Evolutionary conservation across 2,797 vertebrate genomes (phyloP).

Genomic region (Pseudomugil gertrudae): DNA sequence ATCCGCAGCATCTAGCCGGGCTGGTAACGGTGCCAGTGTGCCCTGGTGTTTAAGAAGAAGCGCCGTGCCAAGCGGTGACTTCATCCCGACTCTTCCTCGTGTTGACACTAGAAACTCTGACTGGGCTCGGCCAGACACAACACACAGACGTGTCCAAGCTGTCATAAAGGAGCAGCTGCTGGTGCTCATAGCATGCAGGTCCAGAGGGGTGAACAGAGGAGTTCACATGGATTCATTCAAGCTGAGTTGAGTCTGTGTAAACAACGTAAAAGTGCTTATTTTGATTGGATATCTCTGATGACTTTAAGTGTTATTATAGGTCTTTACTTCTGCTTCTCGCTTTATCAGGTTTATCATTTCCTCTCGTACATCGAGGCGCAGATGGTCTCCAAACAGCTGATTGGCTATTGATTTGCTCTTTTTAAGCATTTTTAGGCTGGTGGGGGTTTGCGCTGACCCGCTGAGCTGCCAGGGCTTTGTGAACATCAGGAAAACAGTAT

Average conservation of each 20-base stretch:
- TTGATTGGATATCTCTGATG: neutral
- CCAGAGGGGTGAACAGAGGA: conserved; percentile 5
- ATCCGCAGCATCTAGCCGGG: conserved; percentile 20
- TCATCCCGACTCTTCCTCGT: conserved; percentile 69
- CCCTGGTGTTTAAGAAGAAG: conserved; percentile 45
- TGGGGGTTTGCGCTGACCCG: neutral
- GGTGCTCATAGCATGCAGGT: conserved; percentile 9
- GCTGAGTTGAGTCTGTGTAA: conserved; percentile 4
- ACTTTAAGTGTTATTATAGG: neutral
- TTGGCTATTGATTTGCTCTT: neutral
- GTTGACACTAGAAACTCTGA: conserved; percentile 64
- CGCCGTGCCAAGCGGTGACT: conserved; percentile 61
- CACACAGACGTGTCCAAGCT: conserved; percentile 26
- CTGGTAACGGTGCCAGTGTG: conserved; percentile 31
- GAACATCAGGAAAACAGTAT: neutral
- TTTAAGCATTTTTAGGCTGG: neutral
- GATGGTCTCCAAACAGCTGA: neutral
- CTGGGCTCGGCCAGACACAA: conserved; percentile 51
- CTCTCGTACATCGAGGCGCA: neutral
- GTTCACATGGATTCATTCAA: neutral
- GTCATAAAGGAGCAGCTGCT: conserved; percentile 3
- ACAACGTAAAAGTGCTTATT: conserved; percentile 4
- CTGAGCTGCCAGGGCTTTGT: neutral
- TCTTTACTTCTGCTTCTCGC: neutral
- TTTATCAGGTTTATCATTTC: neutral